Evolutionary conservation across 2,113 vertebrate species (phyloP).

Genomic region (Meriones unguiculatus): DNA sequence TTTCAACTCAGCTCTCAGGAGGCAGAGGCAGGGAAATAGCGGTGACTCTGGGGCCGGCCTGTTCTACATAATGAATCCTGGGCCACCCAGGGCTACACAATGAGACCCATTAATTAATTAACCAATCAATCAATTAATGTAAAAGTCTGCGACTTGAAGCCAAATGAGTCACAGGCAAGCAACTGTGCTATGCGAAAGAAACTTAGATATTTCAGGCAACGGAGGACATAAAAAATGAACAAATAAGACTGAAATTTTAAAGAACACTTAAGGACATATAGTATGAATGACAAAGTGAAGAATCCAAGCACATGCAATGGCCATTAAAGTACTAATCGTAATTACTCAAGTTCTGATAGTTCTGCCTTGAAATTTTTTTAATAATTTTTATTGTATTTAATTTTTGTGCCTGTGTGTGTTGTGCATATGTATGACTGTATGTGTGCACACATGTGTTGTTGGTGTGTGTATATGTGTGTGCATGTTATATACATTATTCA

Average conservation of each 20-base stretch:
- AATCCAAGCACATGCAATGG: neutral
- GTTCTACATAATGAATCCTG: neutral
- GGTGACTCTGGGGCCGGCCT: neutral
- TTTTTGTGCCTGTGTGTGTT: neutral
- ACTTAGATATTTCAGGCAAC: neutral
- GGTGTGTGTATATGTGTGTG: neutral
- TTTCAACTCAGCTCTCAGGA: neutral
- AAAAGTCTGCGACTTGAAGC: neutral
- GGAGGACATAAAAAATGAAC: neutral
- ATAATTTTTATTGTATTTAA: neutral
- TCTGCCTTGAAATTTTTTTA: neutral
- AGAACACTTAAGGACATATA: neutral
- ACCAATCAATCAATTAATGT: neutral
- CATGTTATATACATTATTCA: neutral
- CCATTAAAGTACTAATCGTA: constrained; percentile 31
- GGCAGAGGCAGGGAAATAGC: neutral
- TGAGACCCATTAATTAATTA: neutral
- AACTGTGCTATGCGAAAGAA: neutral
- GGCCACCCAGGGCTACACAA: neutral
- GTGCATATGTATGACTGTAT: neutral
- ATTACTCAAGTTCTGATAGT: neutral
- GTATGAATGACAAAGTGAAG: neutral
- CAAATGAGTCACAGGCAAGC: neutral
- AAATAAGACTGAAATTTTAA: constrained; percentile 36
- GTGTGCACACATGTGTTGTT: neutral